A percentile compares a stretch with the other conserved stretches of the same genome.
These are phyloP conservation scores for Pangasianodon hypophthalmus DNA, from an alignment of 2,113 vertebrate species.

Conservation along the genomic window DNA sequence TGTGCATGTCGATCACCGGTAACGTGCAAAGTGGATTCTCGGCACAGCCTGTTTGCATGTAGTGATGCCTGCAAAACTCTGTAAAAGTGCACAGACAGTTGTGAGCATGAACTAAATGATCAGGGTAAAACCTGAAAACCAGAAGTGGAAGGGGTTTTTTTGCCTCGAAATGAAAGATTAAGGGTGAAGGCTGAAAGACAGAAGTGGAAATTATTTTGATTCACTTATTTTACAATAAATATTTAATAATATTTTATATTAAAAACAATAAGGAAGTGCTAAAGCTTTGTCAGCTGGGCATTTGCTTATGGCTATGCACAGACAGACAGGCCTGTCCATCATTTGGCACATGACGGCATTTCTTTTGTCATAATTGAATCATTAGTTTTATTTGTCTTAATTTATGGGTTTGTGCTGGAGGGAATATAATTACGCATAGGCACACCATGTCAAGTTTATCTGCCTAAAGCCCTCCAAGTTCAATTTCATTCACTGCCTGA, in stretches of 20 bases:
- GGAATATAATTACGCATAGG: conserved; percentile 60
- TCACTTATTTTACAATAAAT: too few relatives aligned
- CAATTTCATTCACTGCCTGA: conserved; percentile 40
- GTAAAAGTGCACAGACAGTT: neutral
- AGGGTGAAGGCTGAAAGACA: too few relatives aligned
- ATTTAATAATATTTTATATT: too few relatives aligned
- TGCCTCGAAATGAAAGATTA: too few relatives aligned
- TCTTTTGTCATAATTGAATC: neutral
- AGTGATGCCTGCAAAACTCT: neutral
- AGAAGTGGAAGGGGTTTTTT: neutral
- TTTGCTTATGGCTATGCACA: neutral
- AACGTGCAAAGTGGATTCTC: neutral
- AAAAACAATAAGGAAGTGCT: too few relatives aligned
- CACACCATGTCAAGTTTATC: conserved; percentile 61
- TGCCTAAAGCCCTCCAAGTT: conserved; percentile 45
- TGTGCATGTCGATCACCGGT: neutral
- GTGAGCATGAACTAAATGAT: neutral
- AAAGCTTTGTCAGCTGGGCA: too few relatives aligned
- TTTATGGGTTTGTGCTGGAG: neutral
- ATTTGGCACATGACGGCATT: neutral
- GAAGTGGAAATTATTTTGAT: too few relatives aligned
- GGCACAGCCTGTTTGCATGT: neutral
- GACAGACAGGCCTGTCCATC: neutral
- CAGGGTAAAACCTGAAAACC: neutral
- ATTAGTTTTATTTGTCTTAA: neutral